Evolutionary conservation across 2,888 invertebrate species (phyloP).

Genomic region (Drosophila monieri): DNA sequence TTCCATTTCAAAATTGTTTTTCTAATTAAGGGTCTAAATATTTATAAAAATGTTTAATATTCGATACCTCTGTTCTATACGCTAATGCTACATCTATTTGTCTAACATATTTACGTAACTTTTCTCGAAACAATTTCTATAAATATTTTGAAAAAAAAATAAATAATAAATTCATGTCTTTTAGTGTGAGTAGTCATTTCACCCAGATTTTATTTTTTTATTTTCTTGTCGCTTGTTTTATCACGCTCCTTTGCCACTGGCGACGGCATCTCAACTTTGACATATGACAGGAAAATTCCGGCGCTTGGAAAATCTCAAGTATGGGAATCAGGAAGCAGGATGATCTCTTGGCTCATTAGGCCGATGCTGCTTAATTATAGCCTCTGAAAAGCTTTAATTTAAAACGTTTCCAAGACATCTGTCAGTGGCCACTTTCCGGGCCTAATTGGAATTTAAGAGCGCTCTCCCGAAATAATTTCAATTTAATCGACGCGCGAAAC

Average conservation of each 20-base stretch:
- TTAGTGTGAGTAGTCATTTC: slow-evolving; percentile 1
- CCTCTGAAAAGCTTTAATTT: slow-evolving; percentile 29
- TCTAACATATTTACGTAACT: too few relatives aligned
- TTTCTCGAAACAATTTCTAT: too few relatives aligned
- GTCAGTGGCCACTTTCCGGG: slow-evolving; percentile 31
- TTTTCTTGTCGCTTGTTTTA: slow-evolving; percentile 27
- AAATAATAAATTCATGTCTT: not conserved
- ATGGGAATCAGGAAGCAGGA: not conserved
- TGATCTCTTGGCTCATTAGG: slow-evolving; percentile 55
- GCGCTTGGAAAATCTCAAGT: not conserved
- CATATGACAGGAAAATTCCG: slow-evolving; percentile 35
- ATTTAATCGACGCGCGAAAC: slow-evolving; percentile 58
- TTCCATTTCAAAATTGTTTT: not conserved
- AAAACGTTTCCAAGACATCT: slow-evolving; percentile 37
- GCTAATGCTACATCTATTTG: too few relatives aligned
- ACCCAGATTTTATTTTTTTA: not conserved
- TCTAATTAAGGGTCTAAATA: not conserved
- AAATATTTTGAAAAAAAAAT: too few relatives aligned
- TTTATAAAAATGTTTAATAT: not conserved
- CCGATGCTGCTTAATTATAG: slow-evolving; percentile 59
- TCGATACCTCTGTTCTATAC: too few relatives aligned
- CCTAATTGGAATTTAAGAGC: slow-evolving; percentile 60
- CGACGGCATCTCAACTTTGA: slow-evolving; percentile 46
- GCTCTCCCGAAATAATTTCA: slow-evolving; percentile 35
- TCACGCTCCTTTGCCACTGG: slow-evolving; percentile 36